These are phyloP conservation scores for Parambassis ranga DNA, from an alignment of 2,797 vertebrate genomes.

Conservation along the genomic window DNA sequence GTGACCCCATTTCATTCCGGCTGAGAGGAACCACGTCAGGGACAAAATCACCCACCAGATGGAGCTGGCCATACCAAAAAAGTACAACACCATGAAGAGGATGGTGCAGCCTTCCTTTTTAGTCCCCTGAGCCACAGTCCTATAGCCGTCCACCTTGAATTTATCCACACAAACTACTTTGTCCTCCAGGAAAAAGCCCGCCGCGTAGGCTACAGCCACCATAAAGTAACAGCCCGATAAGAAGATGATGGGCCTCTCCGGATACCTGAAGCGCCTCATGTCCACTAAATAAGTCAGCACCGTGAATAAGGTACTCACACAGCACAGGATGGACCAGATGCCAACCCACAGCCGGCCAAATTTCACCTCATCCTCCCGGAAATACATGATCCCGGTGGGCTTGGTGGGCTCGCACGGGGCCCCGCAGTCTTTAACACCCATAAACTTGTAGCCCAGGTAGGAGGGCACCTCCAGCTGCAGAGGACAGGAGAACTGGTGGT, in stretches of 20 bases:
- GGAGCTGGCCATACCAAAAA: slow-evolving; percentile 96
- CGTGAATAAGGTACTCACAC: slow-evolving; percentile 94
- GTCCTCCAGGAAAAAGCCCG: slow-evolving; percentile 94
- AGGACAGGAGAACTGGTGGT: slow-evolving; percentile 88
- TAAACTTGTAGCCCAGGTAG: slow-evolving; percentile 93
- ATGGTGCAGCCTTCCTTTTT: slow-evolving; percentile 99
- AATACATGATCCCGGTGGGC: slow-evolving; percentile 95
- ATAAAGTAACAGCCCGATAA: slow-evolving; percentile 97
- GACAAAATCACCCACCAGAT: slow-evolving; percentile 98
- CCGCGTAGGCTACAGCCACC: slow-evolving; percentile 94
- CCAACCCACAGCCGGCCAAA: slow-evolving; percentile 96
- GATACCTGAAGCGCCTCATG: slow-evolving; percentile 95
- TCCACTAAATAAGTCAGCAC: slow-evolving; percentile 97
- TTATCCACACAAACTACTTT: slow-evolving; percentile 93
- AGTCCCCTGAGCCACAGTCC: slow-evolving; percentile 95
- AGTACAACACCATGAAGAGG: slow-evolving; percentile 98
- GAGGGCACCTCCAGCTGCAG: slow-evolving; percentile 91
- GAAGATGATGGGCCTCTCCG: slow-evolving; percentile 97
- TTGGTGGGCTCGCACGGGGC: slow-evolving; percentile 92
- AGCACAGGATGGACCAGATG: slow-evolving; percentile 95
- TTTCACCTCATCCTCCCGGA: slow-evolving; percentile 92
- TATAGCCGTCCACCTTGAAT: slow-evolving; percentile 90
- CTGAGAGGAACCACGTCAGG: slow-evolving; percentile 97
- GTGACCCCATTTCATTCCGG: slow-evolving; percentile 99
- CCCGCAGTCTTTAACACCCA: slow-evolving; percentile 94